Conservation (phyloP, 2,113 vertebrate species). For the Rattus norvegicus region DNA sequence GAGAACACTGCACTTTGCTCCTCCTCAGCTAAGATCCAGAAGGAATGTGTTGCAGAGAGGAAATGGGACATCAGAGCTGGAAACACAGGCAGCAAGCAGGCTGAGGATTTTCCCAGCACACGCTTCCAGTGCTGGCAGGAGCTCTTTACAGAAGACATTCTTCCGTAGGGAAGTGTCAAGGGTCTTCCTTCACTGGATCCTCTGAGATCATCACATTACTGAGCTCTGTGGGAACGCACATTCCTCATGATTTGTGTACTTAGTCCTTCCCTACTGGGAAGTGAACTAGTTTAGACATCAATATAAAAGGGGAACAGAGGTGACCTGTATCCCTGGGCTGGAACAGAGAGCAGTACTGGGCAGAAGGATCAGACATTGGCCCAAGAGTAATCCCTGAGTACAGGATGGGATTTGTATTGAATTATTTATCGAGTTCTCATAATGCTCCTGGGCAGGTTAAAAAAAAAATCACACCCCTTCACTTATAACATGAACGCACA, state of each 20-base stretch:
- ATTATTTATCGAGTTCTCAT: background rate
- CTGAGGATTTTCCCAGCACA: constrained; percentile 82
- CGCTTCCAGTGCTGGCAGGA: constrained; percentile 73
- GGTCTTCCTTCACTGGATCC: constrained; percentile 80
- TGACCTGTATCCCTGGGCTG: background rate
- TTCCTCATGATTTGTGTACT: constrained; percentile 75
- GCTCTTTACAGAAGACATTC: constrained; percentile 68
- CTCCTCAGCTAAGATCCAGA: constrained; percentile 36
- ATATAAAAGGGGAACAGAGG: constrained; percentile 63
- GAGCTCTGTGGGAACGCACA: constrained; percentile 83
- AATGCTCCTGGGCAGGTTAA: background rate
- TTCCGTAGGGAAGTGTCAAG: constrained; percentile 82
- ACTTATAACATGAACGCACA: background rate
- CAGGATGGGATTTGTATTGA: background rate
- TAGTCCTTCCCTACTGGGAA: constrained; percentile 60
- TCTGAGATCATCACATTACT: constrained; percentile 85
- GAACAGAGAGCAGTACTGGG: background rate
- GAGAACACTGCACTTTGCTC: constrained; percentile 22
- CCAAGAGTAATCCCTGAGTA: background rate
- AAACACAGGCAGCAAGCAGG: constrained; percentile 75
- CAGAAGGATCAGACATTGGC: background rate
- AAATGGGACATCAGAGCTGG: constrained; percentile 83
- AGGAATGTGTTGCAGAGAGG: constrained; percentile 79
- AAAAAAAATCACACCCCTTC: background rate
- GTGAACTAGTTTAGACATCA: constrained; percentile 59